phyloP scores from a whole-genome alignment of 2,888 invertebrate species.

The Harpalus rubripes region DNA sequence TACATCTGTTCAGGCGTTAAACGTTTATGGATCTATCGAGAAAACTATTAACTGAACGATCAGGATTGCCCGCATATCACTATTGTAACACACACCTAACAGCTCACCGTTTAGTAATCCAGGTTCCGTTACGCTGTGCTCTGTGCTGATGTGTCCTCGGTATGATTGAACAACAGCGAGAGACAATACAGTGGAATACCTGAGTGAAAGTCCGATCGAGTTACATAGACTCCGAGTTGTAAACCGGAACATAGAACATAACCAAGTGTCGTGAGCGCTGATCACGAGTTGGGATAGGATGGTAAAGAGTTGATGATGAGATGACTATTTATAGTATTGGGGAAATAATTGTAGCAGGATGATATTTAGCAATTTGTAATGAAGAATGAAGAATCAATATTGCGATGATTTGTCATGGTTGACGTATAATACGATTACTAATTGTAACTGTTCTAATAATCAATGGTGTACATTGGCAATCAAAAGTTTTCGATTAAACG shows the following conservation, averaged over 20 bases:
- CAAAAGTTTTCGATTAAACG: too few relatives aligned
- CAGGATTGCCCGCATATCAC: background rate
- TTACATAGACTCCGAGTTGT: conserved; percentile 4
- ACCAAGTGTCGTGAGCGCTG: background rate
- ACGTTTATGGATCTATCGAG: background rate
- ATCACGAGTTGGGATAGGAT: background rate
- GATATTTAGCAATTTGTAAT: conserved; percentile 3
- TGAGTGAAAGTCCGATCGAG: conserved; percentile 15
- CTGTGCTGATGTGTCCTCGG: conserved; percentile 7
- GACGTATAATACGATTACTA: background rate
- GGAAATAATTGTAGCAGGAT: background rate
- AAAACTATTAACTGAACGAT: background rate
- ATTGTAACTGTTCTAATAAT: background rate
- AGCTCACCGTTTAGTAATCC: conserved; percentile 16
- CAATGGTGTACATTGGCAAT: background rate
- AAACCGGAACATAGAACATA: conserved; percentile 45
- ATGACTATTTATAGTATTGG: conserved; percentile 2
- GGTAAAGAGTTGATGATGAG: background rate
- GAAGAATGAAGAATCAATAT: background rate
- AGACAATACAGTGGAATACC: background rate
- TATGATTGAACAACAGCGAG: conserved; percentile 8
- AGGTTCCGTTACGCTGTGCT: background rate
- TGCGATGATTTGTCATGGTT: background rate
- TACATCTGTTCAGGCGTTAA: background rate
- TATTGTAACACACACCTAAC: conserved; percentile 2